These are phyloP conservation scores for Drosophila busckii DNA, from an alignment of 1,140 invertebrate genomes.

Conservation along the genomic window DNA sequence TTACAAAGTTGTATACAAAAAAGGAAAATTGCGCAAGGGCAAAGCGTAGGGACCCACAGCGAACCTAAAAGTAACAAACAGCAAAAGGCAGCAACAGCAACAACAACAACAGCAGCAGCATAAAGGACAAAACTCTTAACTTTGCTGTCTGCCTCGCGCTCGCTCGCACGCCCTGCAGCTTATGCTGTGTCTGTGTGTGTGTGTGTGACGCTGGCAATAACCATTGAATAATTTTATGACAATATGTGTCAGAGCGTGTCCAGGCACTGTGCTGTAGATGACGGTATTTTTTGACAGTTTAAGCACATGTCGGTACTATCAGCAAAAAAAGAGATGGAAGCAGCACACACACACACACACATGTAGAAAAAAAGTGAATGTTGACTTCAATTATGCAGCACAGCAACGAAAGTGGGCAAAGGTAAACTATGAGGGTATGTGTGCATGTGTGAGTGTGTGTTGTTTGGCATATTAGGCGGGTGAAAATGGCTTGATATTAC, in stretches of 20 bases:
- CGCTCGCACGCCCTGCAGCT: too few relatives aligned
- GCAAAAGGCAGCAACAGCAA: neutral
- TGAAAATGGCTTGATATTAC: conserved; percentile 55
- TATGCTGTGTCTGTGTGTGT: conserved; percentile 12
- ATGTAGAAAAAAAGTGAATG: conserved; percentile 24
- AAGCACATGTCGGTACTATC: conserved; percentile 56
- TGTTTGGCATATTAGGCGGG: conserved; percentile 44
- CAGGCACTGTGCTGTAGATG: conserved; percentile 7
- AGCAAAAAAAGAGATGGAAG: conserved; percentile 7
- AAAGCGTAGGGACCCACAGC: conserved; percentile 18
- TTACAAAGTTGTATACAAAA: conserved; percentile 70
- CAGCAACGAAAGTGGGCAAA: conserved; percentile 60
- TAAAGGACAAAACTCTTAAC: conserved; percentile 62
- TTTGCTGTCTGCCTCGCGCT: too few relatives aligned
- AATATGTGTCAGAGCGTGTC: conserved; percentile 73
- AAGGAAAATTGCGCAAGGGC: conserved; percentile 73
- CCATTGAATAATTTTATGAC: conserved; percentile 78
- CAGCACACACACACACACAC: neutral
- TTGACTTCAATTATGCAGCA: conserved; percentile 52
- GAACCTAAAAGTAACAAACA: conserved; percentile 4
- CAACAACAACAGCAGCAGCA: conserved; percentile 2
- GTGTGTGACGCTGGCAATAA: conserved; percentile 57
- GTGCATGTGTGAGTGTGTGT: conserved; percentile 9
- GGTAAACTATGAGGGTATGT: conserved; percentile 54
- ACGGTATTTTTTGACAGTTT: conserved; percentile 68